These are phyloP conservation scores for Drosophila saltans DNA, from an alignment of 1,140 invertebrate species.

Conservation along the genomic window DNA sequence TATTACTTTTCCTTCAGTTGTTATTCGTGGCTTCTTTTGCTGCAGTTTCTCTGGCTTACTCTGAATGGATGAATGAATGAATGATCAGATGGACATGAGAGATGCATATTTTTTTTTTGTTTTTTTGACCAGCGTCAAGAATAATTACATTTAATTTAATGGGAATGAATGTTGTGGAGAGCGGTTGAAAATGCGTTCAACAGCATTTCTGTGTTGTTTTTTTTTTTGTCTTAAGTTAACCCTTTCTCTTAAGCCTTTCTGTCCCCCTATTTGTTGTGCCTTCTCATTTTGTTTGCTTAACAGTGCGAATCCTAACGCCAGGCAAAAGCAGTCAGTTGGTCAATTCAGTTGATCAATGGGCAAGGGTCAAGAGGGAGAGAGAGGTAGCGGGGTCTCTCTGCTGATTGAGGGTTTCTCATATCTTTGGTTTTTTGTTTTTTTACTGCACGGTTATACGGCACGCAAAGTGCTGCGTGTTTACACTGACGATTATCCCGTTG, in stretches of 20 bases:
- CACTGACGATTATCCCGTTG: constrained; percentile 74
- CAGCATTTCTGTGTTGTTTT: background rate
- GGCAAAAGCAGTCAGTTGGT: background rate
- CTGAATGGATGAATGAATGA: constrained; percentile 2
- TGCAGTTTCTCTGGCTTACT: constrained; percentile 9
- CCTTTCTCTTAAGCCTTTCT: too few species aligned
- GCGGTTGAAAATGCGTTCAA: constrained; percentile 26
- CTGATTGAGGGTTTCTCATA: constrained; percentile 71
- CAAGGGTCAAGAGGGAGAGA: too few species aligned
- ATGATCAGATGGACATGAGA: background rate
- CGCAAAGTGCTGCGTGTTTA: constrained; percentile 76
- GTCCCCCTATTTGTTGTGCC: background rate
- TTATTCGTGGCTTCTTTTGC: too few species aligned
- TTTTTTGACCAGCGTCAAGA: constrained; percentile 43
- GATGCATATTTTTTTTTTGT: constrained; percentile 7
- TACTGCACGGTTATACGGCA: constrained; percentile 62
- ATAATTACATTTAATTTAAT: constrained; percentile 81
- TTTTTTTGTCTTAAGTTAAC: background rate
- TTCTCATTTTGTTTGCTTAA: constrained; percentile 61
- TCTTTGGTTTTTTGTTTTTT: constrained; percentile 22
- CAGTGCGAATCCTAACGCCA: constrained; percentile 78
- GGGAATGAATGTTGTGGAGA: constrained; percentile 53
- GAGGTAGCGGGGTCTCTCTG: background rate
- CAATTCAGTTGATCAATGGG: constrained; percentile 46
- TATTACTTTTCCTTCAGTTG: constrained; percentile 44